A percentile compares a stretch with the other conserved stretches of the same genome.
Evolutionary conservation across 1,140 invertebrate species (phyloP).

Genomic region (Arctopsyche grandis): DNA sequence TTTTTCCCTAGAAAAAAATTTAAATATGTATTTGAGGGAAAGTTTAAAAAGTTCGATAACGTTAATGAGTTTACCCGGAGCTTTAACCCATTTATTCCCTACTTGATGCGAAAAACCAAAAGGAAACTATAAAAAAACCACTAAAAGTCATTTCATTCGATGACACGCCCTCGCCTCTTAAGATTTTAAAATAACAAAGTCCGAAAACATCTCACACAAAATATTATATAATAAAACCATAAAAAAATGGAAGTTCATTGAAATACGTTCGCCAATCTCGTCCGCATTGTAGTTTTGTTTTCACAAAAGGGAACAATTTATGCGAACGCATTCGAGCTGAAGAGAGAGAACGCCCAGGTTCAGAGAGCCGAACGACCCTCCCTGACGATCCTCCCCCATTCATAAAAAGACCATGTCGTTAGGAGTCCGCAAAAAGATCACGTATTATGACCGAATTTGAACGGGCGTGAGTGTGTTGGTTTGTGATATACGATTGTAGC

Average conservation of each 20-base stretch:
- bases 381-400: not conserved
- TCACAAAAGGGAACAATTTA: slow-evolving; percentile 8
- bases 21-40: too few species aligned
- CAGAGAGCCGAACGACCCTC: too few species aligned
- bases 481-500: slow-evolving; percentile 13
- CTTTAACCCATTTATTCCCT: not conserved
- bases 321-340: not conserved
- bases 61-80: slow-evolving; percentile 16
- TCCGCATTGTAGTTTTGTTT: slow-evolving; percentile 10
- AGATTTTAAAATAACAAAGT: too few species aligned
- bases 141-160: not conserved
- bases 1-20: too few species aligned
- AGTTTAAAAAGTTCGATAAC: not conserved
- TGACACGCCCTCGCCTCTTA: not conserved
- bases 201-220: too few species aligned
- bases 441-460: slow-evolving; percentile 15
- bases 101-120: not conserved
- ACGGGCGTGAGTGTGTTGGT: not conserved
- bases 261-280: not conserved
- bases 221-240: too few species aligned
- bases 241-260: too few species aligned
- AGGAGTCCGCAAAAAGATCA: slow-evolving; percentile 14
- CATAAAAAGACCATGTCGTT: slow-evolving; percentile 15
- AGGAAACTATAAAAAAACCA: not conserved
- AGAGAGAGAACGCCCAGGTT: not conserved